Evolutionary conservation across 2,888 invertebrate species (phyloP).

Genomic region (Drosophila sordidula): DNA sequence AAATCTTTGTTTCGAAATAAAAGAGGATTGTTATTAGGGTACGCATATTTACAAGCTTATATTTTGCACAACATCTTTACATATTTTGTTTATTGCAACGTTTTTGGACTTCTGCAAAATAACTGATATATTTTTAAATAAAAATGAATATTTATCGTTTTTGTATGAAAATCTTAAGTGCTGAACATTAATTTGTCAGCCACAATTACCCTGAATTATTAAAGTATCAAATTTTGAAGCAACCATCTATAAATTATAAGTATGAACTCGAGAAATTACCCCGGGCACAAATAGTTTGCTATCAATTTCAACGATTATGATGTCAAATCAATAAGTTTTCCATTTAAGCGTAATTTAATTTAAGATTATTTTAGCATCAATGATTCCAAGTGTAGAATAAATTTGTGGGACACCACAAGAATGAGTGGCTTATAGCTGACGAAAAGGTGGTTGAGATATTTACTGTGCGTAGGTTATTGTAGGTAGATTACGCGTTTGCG

Average conservation of each 20-base stretch:
- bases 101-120: no score
- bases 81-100: no score
- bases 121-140: no score
- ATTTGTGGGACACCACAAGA: not conserved
- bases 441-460: no score
- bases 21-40: no score
- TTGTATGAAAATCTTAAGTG: not conserved
- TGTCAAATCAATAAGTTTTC: slow-evolving; percentile 36
- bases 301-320: slow-evolving; percentile 39
- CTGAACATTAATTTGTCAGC: not conserved
- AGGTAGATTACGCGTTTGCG: no score
- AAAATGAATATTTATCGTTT: no score
- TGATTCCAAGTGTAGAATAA: no score
- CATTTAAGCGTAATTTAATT: slow-evolving; percentile 6
- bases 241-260: not conserved
- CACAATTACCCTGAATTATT: not conserved
- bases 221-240: not conserved
- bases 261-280: not conserved
- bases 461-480: no score
- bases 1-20: no score
- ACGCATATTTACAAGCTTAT: no score
- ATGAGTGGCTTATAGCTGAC: not conserved
- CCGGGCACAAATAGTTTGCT: slow-evolving; percentile 15
- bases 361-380: not conserved
- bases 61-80: no score